Evolutionary conservation across 2,113 vertebrate species (phyloP).

Genomic region (Corythaeola cristata): DNA sequence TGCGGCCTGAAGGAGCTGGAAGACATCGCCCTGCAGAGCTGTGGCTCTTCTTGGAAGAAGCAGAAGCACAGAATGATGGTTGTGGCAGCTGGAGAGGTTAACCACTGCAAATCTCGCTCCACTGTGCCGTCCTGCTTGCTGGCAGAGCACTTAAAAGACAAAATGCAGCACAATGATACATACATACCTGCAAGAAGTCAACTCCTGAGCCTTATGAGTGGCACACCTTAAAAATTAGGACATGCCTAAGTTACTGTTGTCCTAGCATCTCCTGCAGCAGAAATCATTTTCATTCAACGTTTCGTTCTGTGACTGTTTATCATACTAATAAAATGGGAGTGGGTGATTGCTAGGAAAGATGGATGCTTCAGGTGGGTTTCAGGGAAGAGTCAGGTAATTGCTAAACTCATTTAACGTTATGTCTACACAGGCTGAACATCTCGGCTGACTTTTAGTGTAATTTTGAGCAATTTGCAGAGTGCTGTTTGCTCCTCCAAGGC

Average conservation of each 20-base stretch:
- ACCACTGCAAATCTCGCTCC: not conserved
- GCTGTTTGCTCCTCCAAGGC: not conserved
- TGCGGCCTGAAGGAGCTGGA: not conserved
- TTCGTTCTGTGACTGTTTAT: not conserved
- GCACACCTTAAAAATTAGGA: not conserved
- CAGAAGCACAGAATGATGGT: not conserved
- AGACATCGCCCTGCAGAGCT: not conserved
- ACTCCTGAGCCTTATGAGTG: not conserved
- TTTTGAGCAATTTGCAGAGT: not conserved
- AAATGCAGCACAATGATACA: rapidly evolving
- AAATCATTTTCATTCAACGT: not conserved
- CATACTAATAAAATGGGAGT: not conserved
- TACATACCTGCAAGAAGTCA: not conserved
- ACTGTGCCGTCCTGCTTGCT: not conserved
- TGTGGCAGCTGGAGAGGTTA: not conserved
- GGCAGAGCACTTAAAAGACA: not conserved
- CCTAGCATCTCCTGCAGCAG: not conserved
- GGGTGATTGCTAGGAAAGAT: not conserved
- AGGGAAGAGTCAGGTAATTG: not conserved
- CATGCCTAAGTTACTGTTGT: not conserved
- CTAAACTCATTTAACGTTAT: not conserved
- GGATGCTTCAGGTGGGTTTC: not conserved
- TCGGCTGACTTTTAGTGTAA: not conserved
- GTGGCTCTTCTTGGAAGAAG: not conserved
- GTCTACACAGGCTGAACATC: not conserved